Evolutionary conservation across 2,797 vertebrate species (phyloP).

Genomic region (Rhincodon typus): DNA sequence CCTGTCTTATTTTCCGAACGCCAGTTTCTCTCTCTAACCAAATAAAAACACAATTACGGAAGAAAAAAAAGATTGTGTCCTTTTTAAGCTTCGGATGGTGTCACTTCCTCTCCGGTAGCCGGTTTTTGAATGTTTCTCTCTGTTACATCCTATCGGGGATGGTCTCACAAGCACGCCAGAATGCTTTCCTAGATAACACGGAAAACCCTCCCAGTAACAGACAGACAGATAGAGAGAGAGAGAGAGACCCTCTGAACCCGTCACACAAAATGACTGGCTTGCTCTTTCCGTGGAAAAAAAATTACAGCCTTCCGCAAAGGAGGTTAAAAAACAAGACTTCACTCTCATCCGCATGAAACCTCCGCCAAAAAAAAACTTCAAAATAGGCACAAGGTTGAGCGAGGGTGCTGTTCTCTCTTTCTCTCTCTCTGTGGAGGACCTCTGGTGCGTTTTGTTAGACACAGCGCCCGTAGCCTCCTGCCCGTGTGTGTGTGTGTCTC

Average conservation of each 20-base stretch:
- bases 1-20: background rate
- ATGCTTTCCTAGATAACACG: background rate
- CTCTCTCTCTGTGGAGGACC: background rate
- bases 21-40: background rate
- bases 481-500: background rate
- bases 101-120: slow-evolving; percentile 29
- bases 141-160: slow-evolving; percentile 26
- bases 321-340: too few relatives aligned
- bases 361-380: background rate
- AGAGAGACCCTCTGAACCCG: background rate
- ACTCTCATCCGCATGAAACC: background rate
- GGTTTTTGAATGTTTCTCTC: background rate
- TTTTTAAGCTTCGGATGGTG: slow-evolving; percentile 13
- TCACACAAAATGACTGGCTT: too few relatives aligned
- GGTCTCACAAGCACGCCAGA: background rate
- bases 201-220: background rate
- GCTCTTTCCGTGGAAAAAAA: too few relatives aligned
- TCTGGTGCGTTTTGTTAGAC: background rate
- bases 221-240: background rate
- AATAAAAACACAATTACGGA: slow-evolving; percentile 21
- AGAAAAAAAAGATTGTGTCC: background rate
- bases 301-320: too few relatives aligned
- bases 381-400: background rate
- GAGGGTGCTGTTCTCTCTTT: background rate
- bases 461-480: background rate